phyloP scores from a whole-genome alignment of 2,797 vertebrate species.

The Mormyrus proboscirostris region DNA sequence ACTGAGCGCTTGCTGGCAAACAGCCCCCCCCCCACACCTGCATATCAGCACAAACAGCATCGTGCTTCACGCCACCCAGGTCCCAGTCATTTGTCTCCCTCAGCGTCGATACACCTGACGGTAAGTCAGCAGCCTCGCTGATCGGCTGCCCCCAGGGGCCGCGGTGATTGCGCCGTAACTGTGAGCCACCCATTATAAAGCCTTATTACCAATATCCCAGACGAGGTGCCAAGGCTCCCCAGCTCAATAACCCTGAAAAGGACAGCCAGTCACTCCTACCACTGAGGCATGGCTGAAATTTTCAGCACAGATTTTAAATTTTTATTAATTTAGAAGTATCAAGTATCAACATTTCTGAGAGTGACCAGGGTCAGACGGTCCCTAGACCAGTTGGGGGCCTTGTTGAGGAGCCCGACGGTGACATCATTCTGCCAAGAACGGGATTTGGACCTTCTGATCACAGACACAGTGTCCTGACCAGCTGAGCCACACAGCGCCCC shows the following conservation, averaged over 20 bases:
- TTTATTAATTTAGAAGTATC: not conserved
- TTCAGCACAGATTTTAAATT: not conserved
- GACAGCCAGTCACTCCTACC: not conserved
- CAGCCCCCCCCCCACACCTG: not conserved
- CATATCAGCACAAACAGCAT: conserved; percentile 10
- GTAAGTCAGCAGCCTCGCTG: conserved; percentile 25
- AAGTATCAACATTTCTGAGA: not conserved
- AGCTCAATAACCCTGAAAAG: not conserved
- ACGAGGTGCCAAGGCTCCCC: not conserved
- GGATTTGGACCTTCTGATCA: not conserved
- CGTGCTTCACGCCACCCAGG: not conserved
- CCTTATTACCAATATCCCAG: conserved; percentile 12
- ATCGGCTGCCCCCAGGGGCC: conserved; percentile 21
- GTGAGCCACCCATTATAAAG: not conserved
- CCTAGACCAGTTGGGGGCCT: not conserved
- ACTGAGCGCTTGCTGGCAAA: not conserved
- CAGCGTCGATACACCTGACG: conserved; percentile 23
- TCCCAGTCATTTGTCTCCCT: conserved; percentile 20
- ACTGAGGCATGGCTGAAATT: not conserved
- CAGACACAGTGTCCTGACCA: not conserved
- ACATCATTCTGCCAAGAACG: not conserved
- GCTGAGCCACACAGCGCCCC: not conserved
- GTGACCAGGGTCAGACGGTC: not conserved
- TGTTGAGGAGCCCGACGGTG: not conserved
- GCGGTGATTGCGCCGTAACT: not conserved